Percentiles rank a stretch among this genome's conserved stretches.
These are phyloP conservation scores for Coracias cyanogaster DNA, from an alignment of 2,797 vertebrate genomes.

Conservation along the genomic window DNA sequence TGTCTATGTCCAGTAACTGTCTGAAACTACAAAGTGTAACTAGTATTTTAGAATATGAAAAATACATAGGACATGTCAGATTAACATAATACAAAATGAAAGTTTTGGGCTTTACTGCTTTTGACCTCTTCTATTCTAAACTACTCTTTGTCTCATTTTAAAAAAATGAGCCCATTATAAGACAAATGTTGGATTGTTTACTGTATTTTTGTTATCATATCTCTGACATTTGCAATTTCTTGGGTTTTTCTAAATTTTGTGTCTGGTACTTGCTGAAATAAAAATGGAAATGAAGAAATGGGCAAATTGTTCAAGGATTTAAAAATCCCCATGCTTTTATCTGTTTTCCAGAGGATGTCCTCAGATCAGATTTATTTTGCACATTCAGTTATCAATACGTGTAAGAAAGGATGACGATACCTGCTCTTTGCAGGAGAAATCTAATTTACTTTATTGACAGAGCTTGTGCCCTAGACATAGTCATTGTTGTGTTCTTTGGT, in stretches of 20 bases:
- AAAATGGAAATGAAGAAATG: not conserved
- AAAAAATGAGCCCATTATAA: rapidly evolving
- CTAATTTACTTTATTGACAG: not conserved
- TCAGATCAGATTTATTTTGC: not conserved
- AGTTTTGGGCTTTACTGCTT: not conserved
- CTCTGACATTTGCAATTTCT: not conserved
- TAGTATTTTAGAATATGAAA: not conserved
- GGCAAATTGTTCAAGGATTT: not conserved
- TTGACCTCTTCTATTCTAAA: not conserved
- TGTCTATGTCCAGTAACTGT: not conserved
- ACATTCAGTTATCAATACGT: not conserved
- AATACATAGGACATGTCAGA: not conserved
- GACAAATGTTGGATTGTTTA: rapidly evolving
- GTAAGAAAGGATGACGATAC: not conserved
- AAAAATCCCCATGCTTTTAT: rapidly evolving
- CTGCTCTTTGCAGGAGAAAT: not conserved
- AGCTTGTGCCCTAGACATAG: not conserved
- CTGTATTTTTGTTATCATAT: not conserved
- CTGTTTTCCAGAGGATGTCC: not conserved
- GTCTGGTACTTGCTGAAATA: not conserved
- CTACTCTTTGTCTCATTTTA: not conserved
- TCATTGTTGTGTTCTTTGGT: not conserved
- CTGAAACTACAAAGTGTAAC: not conserved
- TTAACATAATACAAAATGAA: not conserved
- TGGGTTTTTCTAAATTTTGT: not conserved